Evolutionary conservation across 2,888 invertebrate genomes (phyloP).

Genomic region (Eupithecia centaureata): DNA sequence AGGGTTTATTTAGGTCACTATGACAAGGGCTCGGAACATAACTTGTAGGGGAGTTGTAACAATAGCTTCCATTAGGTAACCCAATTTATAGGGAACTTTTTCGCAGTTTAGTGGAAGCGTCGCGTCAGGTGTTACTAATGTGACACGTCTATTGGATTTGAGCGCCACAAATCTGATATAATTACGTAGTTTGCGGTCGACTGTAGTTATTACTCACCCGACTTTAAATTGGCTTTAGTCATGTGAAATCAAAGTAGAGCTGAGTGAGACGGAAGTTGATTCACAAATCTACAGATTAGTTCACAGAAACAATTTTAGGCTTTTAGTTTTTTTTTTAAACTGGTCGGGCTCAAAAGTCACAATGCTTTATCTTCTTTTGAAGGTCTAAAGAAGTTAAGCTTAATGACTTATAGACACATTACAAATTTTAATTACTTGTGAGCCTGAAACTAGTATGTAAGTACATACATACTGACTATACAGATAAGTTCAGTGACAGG

Average conservation of each 20-base stretch:
- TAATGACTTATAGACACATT: no score
- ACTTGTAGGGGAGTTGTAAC: conserved; percentile 46
- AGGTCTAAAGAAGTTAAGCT: no score
- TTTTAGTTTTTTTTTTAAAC: no score
- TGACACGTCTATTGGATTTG: conserved; percentile 27
- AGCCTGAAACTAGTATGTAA: background rate
- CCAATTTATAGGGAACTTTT: conserved; percentile 43
- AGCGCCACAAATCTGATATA: conserved; percentile 20
- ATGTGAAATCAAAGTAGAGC: conserved; percentile 35
- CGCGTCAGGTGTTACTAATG: conserved; percentile 30
- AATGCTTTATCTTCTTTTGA: no score
- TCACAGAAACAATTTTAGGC: background rate
- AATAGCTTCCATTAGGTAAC: conserved; percentile 50
- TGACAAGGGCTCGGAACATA: conserved; percentile 42
- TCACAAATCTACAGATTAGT: background rate
- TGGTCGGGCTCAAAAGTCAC: no score
- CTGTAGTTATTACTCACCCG: conserved; percentile 35
- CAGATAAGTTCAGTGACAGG: background rate
- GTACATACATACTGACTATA: no score
- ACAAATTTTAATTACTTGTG: no score
- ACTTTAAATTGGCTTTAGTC: conserved; percentile 26
- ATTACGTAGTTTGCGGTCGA: conserved; percentile 8
- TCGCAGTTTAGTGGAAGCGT: conserved; percentile 38
- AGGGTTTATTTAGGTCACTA: conserved; percentile 49
- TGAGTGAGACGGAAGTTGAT: background rate